A percentile compares a stretch with the other conserved stretches of the same genome.
Evolutionary conservation across 2,888 invertebrate genomes (phyloP).

Genomic region (Drosophila fungiperda): DNA sequence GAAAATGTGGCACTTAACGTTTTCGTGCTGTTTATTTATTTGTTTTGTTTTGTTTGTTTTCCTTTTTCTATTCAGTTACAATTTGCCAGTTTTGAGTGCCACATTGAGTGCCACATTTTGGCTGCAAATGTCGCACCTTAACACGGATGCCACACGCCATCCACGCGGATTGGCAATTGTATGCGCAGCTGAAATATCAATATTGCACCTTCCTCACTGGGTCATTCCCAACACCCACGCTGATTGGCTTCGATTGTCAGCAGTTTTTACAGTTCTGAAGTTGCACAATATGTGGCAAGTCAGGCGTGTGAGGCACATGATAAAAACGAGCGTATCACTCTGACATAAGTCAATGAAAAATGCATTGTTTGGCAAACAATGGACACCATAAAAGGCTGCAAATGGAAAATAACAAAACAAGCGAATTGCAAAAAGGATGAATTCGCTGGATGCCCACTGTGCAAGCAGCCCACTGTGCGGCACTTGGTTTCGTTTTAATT

Average conservation of each 20-base stretch:
- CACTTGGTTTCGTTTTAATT: slow-evolving; percentile 52
- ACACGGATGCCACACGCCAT: not conserved
- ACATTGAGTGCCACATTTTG: not conserved
- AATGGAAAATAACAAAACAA: slow-evolving; percentile 13
- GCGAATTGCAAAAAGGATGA: not conserved
- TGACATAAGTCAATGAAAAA: slow-evolving; percentile 39
- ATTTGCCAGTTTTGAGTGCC: not conserved
- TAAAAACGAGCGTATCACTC: slow-evolving; percentile 9
- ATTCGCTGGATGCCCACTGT: not conserved
- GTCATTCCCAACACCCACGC: not conserved
- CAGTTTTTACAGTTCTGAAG: slow-evolving; percentile 36
- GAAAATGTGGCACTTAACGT: slow-evolving; percentile 11
- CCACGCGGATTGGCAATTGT: not conserved
- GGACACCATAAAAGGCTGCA: slow-evolving; percentile 11
- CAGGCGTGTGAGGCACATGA: slow-evolving; percentile 34
- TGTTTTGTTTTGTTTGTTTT: not conserved
- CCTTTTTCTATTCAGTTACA: not conserved
- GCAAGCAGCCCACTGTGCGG: slow-evolving; percentile 50
- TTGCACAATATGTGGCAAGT: slow-evolving; percentile 61
- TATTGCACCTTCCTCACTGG: not conserved
- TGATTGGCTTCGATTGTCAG: slow-evolving; percentile 58
- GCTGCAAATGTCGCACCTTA: slow-evolving; percentile 1
- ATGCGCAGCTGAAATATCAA: not conserved
- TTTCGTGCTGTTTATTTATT: not conserved
- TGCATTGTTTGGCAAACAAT: not conserved